Evolutionary conservation across 2,888 invertebrate species (phyloP).

Genomic region (Nesidiocoris tenuis): DNA sequence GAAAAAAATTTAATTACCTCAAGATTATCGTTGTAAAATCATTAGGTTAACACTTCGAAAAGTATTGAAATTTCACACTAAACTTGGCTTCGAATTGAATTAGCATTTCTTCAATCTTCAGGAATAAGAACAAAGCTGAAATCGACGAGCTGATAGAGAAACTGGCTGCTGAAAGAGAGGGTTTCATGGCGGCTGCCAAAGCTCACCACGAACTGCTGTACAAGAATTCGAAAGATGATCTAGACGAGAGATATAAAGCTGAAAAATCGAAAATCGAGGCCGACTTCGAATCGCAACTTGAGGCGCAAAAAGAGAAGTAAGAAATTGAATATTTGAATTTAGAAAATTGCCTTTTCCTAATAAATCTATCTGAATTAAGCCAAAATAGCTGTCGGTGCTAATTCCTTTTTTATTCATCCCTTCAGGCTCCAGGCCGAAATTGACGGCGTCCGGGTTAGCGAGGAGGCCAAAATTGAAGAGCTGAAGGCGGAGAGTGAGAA

Average conservation of each 20-base stretch:
- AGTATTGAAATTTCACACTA: too few species aligned
- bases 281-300: constrained; percentile 21
- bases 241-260: constrained; percentile 50
- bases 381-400: too few species aligned
- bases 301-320: constrained; percentile 18
- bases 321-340: not conserved
- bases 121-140: constrained; percentile 25
- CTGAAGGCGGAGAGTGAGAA: constrained; percentile 58
- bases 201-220: constrained; percentile 28
- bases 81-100: too few species aligned
- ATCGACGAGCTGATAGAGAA: constrained; percentile 34
- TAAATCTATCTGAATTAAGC: too few species aligned
- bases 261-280: constrained; percentile 53
- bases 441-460: constrained; percentile 53
- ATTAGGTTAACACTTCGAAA: too few species aligned
- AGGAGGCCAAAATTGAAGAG: constrained; percentile 56
- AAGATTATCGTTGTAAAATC: too few species aligned
- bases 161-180: constrained; percentile 33
- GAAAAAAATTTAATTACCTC: too few species aligned
- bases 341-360: too few species aligned
- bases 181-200: constrained; percentile 14
- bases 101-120: constrained; percentile 22
- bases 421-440: constrained; percentile 43
- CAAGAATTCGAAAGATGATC: constrained; percentile 50
- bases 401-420: too few species aligned